These are phyloP conservation scores for Heliconius congener DNA, from an alignment of 1,140 invertebrate species.

Conservation along the genomic window DNA sequence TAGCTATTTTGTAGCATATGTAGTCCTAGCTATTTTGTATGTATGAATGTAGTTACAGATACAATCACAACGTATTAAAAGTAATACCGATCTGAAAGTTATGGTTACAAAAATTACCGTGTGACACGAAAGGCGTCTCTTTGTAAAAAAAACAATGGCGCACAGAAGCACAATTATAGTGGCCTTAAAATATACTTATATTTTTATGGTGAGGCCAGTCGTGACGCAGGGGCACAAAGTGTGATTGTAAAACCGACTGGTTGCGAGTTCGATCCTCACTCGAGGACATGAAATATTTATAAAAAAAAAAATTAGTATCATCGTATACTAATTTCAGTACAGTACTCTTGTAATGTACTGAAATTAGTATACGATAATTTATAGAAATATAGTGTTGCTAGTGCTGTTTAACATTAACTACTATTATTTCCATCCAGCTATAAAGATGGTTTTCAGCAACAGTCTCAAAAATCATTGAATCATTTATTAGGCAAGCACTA, in stretches of 20 bases:
- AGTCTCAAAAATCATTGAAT: not conserved
- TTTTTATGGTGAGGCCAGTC: too few species aligned
- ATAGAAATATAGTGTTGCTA: too few species aligned
- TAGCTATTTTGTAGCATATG: not conserved
- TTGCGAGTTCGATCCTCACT: too few species aligned
- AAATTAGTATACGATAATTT: too few species aligned
- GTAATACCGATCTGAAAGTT: conserved; percentile 4
- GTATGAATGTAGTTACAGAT: not conserved
- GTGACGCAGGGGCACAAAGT: too few species aligned
- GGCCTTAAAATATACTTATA: not conserved
- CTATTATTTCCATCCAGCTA: too few species aligned
- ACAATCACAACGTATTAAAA: conserved; percentile 13
- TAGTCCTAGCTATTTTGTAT: not conserved
- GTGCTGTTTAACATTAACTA: too few species aligned
- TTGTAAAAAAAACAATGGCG: conserved; percentile 16
- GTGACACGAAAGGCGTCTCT: conserved; percentile 18
- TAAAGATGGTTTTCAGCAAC: not conserved
- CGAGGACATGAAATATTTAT: too few species aligned
- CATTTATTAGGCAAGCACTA: not conserved
- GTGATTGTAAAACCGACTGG: too few species aligned
- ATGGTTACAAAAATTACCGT: conserved; percentile 17
- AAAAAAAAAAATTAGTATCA: too few species aligned
- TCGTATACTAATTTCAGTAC: too few species aligned
- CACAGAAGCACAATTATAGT: not conserved
- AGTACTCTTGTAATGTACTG: too few species aligned